Percentiles rank a stretch among this genome's conserved stretches.
phyloP scores from a whole-genome alignment of 2,888 invertebrate genomes.

The Rosalia funebris region DNA sequence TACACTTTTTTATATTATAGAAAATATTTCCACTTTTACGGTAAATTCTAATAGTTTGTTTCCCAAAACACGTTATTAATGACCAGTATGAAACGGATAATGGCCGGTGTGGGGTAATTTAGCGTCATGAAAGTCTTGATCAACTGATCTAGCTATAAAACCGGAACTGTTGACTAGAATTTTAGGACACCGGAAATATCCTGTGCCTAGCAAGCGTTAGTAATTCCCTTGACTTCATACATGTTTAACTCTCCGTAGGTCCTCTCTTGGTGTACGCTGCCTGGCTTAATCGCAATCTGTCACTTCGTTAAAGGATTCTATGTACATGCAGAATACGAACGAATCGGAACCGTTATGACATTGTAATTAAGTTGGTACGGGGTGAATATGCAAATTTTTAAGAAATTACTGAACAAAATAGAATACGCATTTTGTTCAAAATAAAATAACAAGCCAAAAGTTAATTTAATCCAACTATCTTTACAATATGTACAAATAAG shows the following conservation, averaged over 20 bases:
- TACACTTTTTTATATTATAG: too few species aligned
- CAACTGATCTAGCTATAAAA: conserved; percentile 39
- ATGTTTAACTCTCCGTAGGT: conserved; percentile 32
- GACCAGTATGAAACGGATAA: neutral
- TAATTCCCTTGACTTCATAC: conserved; percentile 40
- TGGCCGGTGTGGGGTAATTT: neutral
- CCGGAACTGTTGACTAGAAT: conserved; percentile 40
- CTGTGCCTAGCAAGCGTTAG: conserved; percentile 44
- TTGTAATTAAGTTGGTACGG: conserved; percentile 37
- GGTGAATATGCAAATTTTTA: conserved; percentile 34
- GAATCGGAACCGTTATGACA: conserved; percentile 32
- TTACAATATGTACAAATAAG: too few species aligned
- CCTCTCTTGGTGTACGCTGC: conserved; percentile 13
- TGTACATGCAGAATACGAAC: conserved; percentile 30
- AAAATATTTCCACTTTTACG: too few species aligned
- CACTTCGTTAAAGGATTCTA: conserved; percentile 38
- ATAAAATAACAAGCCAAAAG: too few species aligned
- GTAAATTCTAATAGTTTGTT: too few species aligned
- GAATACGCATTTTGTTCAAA: too few species aligned
- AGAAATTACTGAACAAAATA: conserved; percentile 17
- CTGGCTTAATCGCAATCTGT: conserved; percentile 41
- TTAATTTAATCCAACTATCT: too few species aligned
- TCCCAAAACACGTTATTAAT: neutral
- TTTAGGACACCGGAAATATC: conserved; percentile 44
- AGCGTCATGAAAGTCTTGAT: conserved; percentile 31